These are phyloP conservation scores for Peromyscus californicus DNA, from an alignment of 2,113 vertebrate genomes.

Conservation along the genomic window DNA sequence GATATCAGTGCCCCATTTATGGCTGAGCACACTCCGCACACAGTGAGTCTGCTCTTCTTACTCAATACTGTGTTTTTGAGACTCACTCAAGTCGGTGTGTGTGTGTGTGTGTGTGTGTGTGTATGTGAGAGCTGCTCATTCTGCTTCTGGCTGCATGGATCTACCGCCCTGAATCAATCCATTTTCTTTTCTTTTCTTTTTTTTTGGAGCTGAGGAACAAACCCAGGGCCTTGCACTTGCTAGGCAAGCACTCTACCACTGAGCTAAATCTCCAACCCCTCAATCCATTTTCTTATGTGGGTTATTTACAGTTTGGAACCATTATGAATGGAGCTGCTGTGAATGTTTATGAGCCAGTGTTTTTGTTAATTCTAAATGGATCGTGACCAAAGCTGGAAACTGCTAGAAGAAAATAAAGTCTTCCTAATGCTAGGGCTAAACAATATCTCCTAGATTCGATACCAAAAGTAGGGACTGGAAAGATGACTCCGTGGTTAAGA, in stretches of 20 bases:
- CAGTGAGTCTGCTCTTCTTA: neutral
- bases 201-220: no score
- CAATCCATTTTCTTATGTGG: neutral
- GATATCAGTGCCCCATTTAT: neutral
- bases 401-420: constrained; percentile 27
- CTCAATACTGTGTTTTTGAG: neutral
- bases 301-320: neutral
- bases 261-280: neutral
- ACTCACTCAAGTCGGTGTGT: neutral
- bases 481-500: neutral
- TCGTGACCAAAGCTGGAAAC: neutral
- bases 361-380: constrained; percentile 33
- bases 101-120: no score
- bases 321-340: neutral
- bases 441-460: constrained; percentile 28
- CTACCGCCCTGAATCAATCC: neutral
- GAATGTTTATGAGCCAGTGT: neutral
- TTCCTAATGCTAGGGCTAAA: neutral
- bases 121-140: neutral
- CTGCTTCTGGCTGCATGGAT: neutral
- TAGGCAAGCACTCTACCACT: no score
- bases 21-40: neutral
- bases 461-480: neutral
- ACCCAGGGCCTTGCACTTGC: no score
- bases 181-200: neutral